These are phyloP conservation scores for Lontra canadensis DNA, from an alignment of 2,113 vertebrate genomes.

Conservation along the genomic window DNA sequence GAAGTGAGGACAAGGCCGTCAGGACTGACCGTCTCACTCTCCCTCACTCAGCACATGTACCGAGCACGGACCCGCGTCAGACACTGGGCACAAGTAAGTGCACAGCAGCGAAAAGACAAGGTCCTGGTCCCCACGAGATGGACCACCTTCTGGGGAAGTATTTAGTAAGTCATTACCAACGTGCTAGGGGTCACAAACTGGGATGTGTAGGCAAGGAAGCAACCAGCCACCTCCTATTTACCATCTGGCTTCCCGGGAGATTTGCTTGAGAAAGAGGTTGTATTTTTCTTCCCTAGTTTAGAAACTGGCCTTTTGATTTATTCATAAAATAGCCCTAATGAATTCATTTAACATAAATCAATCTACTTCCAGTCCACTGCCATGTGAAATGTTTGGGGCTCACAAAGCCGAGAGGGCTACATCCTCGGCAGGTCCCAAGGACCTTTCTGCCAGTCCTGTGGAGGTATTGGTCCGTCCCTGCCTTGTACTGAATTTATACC, in stretches of 20 bases:
- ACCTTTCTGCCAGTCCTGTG: neutral
- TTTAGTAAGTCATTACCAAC: neutral
- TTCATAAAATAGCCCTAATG: neutral
- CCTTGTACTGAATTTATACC: neutral
- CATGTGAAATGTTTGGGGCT: neutral
- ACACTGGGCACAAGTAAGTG: neutral
- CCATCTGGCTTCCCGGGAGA: neutral
- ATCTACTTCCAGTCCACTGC: neutral
- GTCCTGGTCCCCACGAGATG: neutral
- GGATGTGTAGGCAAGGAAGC: neutral
- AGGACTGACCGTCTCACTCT: neutral
- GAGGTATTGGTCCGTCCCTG: neutral
- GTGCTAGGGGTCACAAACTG: neutral
- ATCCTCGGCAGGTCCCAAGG: neutral
- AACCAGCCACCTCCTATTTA: neutral
- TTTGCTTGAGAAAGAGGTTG: neutral
- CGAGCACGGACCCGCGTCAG: neutral
- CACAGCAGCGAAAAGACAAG: neutral
- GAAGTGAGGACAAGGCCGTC: neutral
- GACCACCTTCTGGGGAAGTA: neutral
- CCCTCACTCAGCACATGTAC: neutral
- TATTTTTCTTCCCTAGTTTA: neutral
- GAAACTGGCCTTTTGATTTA: constrained; percentile 8
- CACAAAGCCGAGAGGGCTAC: neutral
- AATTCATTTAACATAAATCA: neutral